Evolutionary conservation across 1,140 invertebrate species (phyloP).

Genomic region (Manduca sexta): DNA sequence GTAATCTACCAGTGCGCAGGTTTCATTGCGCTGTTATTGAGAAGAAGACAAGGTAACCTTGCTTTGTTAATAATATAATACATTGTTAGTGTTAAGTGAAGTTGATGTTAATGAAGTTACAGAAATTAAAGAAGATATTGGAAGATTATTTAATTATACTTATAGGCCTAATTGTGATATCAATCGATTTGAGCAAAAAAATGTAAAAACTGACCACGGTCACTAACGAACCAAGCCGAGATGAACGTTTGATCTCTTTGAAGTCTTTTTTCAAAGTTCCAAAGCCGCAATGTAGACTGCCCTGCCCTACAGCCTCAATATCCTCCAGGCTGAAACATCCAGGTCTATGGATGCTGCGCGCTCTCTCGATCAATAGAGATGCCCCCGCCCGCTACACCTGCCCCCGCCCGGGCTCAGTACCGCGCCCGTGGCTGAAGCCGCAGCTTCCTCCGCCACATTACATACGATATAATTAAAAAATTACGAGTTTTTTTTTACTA

Average conservation of each 20-base stretch:
- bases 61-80: too few relatives aligned
- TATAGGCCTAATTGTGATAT: too few relatives aligned
- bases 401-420: constrained; percentile 40
- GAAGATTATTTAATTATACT: too few relatives aligned
- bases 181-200: too few relatives aligned
- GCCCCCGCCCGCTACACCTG: constrained; percentile 15
- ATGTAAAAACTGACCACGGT: too few relatives aligned
- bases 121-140: too few relatives aligned
- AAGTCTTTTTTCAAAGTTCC: background rate
- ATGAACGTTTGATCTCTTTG: too few relatives aligned
- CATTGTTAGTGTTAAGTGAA: too few relatives aligned
- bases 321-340: constrained; percentile 10
- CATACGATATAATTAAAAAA: constrained; percentile 14
- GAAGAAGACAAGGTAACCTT: too few relatives aligned
- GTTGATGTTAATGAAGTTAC: too few relatives aligned
- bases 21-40: background rate
- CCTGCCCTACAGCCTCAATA: background rate
- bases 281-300: constrained; percentile 19
- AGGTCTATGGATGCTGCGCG: constrained; percentile 39
- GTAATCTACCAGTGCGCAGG: background rate
- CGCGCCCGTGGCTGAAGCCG: constrained; percentile 27
- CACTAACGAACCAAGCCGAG: too few relatives aligned
- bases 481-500: constrained; percentile 30
- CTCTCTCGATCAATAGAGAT: constrained; percentile 38
- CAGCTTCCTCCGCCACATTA: constrained; percentile 14